Evolutionary conservation across 2,797 vertebrate species (phyloP).

Genomic region (Pyrocephalus nanus): DNA sequence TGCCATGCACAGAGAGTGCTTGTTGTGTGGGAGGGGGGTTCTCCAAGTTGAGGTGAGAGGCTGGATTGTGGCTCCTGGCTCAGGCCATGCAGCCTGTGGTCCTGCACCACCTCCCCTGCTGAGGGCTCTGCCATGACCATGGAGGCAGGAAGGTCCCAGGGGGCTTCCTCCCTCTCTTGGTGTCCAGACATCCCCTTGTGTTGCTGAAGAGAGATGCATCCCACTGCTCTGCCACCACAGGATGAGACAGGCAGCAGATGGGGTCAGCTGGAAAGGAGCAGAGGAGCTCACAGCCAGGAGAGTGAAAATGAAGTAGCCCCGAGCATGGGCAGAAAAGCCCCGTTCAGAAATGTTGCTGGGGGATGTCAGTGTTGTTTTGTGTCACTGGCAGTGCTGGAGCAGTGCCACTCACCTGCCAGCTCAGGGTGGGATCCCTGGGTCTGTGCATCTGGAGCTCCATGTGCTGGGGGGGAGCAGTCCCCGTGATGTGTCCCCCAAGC

Average conservation of each 20-base stretch:
- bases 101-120: not conserved
- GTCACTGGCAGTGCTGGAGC: not conserved
- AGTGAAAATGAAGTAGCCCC: not conserved
- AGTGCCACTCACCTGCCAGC: not conserved
- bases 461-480: not conserved
- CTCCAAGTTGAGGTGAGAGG: rapidly evolving
- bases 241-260: not conserved
- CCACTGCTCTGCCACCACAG: not conserved
- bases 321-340: not conserved
- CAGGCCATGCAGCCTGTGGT: not conserved
- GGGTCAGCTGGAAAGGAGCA: not conserved
- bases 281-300: not conserved
- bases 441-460: rapidly evolving
- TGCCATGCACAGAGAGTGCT: rapidly evolving
- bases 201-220: rapidly evolving
- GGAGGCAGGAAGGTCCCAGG: not conserved
- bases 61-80: not conserved
- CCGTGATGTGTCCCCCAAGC: rapidly evolving
- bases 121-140: not conserved
- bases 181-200: not conserved
- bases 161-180: not conserved
- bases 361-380: rapidly evolving
- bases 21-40: not conserved
- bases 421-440: rapidly evolving
- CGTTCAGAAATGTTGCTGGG: rapidly evolving